A percentile compares a stretch with the other conserved stretches of the same genome.
phyloP scores from a whole-genome alignment of 2,113 vertebrate species.

The Oophaga pumilio region DNA sequence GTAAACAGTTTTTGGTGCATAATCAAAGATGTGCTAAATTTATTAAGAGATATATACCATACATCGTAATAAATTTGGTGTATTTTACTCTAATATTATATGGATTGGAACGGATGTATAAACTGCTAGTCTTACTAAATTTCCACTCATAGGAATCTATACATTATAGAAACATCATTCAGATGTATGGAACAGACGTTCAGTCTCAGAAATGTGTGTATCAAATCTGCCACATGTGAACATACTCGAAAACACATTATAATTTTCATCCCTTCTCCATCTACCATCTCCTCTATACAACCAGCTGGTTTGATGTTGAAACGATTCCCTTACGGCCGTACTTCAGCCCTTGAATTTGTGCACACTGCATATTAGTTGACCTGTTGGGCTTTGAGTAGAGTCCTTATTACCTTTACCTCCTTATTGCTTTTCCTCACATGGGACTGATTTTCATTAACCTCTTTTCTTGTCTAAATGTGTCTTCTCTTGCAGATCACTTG shows the following conservation, averaged over 20 bases:
- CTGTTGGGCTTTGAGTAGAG: neutral
- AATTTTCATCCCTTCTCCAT: neutral
- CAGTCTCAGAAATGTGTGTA: neutral
- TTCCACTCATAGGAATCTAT: too few relatives aligned
- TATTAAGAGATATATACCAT: too few relatives aligned
- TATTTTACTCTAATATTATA: too few relatives aligned
- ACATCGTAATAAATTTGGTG: too few relatives aligned
- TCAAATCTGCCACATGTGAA: neutral
- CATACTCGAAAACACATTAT: neutral
- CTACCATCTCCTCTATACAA: neutral
- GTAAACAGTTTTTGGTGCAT: too few relatives aligned
- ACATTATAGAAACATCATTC: too few relatives aligned
- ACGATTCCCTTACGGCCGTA: neutral
- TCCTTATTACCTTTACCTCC: neutral
- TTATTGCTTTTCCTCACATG: slow-evolving; percentile 39
- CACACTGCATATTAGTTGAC: slow-evolving; percentile 1
- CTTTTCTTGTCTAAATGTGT: slow-evolving; percentile 31
- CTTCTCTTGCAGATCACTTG: slow-evolving; percentile 40
- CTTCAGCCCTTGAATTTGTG: neutral
- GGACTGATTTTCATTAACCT: slow-evolving; percentile 37
- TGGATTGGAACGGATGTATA: too few relatives aligned
- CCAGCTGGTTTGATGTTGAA: neutral
- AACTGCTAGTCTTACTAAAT: too few relatives aligned
- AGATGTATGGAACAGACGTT: too few relatives aligned
- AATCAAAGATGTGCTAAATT: too few relatives aligned